A percentile compares a stretch with the other conserved stretches of the same genome.
phyloP scores from a whole-genome alignment of 2,797 vertebrate species.

The Crocidura indochinensis region DNA sequence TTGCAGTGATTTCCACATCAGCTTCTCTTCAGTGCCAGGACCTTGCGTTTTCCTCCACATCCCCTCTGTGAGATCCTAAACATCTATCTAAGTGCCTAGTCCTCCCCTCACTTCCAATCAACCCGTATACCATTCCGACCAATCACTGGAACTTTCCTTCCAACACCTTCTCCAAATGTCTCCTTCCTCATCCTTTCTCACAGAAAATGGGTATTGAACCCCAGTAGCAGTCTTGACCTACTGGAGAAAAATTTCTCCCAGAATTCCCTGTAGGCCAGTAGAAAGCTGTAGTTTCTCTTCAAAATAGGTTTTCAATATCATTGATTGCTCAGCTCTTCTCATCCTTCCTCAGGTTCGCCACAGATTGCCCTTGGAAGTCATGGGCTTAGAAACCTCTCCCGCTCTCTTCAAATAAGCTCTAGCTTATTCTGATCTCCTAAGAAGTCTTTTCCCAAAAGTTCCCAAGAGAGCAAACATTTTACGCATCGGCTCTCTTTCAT shows the following conservation, averaged over 20 bases:
- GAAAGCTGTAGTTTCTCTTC: neutral
- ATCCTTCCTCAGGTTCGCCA: neutral
- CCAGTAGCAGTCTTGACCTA: neutral
- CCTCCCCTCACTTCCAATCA: neutral
- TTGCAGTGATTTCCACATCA: neutral
- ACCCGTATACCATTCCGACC: neutral
- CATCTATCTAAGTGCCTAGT: neutral
- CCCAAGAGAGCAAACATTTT: neutral
- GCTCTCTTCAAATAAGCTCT: neutral
- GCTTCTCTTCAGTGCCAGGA: constrained; percentile 27
- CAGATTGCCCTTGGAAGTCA: neutral
- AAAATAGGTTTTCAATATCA: neutral
- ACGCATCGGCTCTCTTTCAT: no score
- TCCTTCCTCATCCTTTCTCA: neutral
- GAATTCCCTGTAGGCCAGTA: constrained; percentile 3
- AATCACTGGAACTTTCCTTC: constrained; percentile 53
- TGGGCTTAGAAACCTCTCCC: neutral
- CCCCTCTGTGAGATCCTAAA: neutral
- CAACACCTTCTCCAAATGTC: neutral
- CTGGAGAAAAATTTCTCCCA: constrained; percentile 12
- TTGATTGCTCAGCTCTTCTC: neutral
- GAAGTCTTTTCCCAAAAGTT: neutral
- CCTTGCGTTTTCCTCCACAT: neutral
- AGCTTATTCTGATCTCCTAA: neutral
- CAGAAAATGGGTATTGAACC: neutral